A percentile compares a stretch with the other conserved stretches of the same genome.
Conservation (phyloP, 2,888 invertebrate species). For the Heterodera filipjevi region DNA sequence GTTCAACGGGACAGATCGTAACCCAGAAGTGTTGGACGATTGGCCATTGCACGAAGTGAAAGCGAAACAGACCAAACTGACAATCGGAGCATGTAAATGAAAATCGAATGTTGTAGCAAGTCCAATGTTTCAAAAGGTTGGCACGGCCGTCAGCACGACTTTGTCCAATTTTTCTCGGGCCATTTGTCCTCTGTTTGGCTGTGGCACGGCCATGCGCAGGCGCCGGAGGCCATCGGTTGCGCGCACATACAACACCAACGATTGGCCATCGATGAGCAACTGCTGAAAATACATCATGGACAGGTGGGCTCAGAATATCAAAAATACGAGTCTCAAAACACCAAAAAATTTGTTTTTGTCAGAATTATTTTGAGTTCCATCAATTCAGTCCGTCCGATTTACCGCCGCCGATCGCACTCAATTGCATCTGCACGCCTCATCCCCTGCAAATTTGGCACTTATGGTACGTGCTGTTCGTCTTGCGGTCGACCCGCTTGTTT, state of each 20-base stretch:
- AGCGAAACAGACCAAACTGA: slow-evolving; percentile 69
- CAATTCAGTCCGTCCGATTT: slow-evolving; percentile 1
- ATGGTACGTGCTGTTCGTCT: slow-evolving; percentile 17
- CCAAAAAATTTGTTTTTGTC: background rate
- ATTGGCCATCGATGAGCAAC: slow-evolving; percentile 69
- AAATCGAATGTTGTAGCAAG: too few relatives aligned
- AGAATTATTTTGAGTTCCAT: background rate
- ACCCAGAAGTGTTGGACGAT: slow-evolving; percentile 96
- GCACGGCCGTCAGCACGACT: slow-evolving; percentile 78
- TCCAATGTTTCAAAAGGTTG: slow-evolving; percentile 72
- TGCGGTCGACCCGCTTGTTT: slow-evolving; percentile 16
- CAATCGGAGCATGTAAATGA: slow-evolving; percentile 35
- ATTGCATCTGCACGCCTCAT: slow-evolving; percentile 16
- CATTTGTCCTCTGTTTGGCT: slow-evolving; percentile 85
- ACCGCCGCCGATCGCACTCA: background rate
- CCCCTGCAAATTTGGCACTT: slow-evolving; percentile 6
- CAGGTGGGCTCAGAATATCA: slow-evolving; percentile 68
- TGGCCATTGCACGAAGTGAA: slow-evolving; percentile 97
- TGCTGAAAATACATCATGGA: slow-evolving; percentile 74
- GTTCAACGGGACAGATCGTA: slow-evolving; percentile 73
- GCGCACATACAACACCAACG: slow-evolving; percentile 83
- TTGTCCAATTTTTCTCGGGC: slow-evolving; percentile 88
- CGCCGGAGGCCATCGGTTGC: slow-evolving; percentile 77
- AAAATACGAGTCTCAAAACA: background rate
- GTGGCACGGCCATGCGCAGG: slow-evolving; percentile 77